Percentiles rank a stretch among this genome's conserved stretches.
Evolutionary conservation across 2,888 invertebrate genomes (phyloP).

Genomic region (Podotricha telesiphe): DNA sequence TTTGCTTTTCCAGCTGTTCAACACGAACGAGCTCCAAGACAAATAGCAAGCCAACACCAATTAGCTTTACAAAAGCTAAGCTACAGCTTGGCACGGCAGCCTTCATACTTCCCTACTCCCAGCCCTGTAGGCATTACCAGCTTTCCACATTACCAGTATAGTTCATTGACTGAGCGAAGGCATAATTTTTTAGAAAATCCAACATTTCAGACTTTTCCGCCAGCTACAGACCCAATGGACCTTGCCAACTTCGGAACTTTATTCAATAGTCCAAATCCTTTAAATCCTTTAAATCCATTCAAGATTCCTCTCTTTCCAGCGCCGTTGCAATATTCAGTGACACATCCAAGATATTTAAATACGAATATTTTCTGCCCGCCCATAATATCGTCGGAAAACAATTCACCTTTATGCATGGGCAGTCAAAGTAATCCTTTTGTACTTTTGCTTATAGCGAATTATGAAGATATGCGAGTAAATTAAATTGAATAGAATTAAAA

Average conservation of each 20-base stretch:
- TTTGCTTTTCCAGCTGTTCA: conserved; percentile 88
- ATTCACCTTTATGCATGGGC: conserved; percentile 46
- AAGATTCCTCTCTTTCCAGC: conserved; percentile 71
- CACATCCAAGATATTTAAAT: conserved; percentile 73
- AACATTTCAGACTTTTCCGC: conserved; percentile 63
- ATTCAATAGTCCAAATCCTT: conserved; percentile 54
- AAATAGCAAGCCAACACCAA: conserved; percentile 63
- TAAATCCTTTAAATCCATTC: conserved; percentile 63
- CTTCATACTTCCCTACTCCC: conserved; percentile 57
- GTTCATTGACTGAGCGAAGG: conserved; percentile 53
- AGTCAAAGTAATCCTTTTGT: conserved; percentile 55
- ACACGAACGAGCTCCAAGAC: conserved; percentile 93
- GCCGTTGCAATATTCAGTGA: conserved; percentile 66
- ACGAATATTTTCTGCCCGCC: conserved; percentile 73
- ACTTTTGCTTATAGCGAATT: neutral
- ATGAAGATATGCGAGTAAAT: neutral
- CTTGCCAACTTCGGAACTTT: conserved; percentile 57
- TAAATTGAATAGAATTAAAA: neutral
- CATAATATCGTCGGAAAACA: conserved; percentile 60
- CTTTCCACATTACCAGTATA: conserved; percentile 63
- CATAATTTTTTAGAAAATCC: conserved; percentile 61
- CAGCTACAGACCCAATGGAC: conserved; percentile 58
- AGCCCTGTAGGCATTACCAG: conserved; percentile 57
- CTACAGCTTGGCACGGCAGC: conserved; percentile 69
- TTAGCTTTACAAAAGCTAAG: conserved; percentile 78